Base-by-base conservation (phyloP, 2,888 invertebrate genomes). In the Mythimna lalbum region DNA sequence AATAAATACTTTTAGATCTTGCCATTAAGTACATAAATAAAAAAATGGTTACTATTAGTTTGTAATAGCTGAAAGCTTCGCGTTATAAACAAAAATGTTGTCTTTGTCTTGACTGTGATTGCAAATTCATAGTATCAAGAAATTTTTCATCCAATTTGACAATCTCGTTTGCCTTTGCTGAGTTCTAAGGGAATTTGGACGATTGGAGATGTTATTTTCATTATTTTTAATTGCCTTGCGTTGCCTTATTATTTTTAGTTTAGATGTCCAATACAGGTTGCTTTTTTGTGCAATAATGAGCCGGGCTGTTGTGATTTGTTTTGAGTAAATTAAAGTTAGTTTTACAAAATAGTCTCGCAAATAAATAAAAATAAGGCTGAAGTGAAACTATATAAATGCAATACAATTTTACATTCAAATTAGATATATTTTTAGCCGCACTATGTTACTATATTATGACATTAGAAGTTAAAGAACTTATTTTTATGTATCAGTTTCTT, bases 101-200 rank as follows among this genome's bases (percentile, higher is more conserved):
- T 27, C 27, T 57, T 65, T 39, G 36, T 85, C 89, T 90, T 88
- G 88, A 69, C 84, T 86, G 86, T 90, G 89, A 86, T 89, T 85
- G 31, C n/a, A 23, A 64, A 85, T 87, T 89, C 87, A 85, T 87
- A 83, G 80, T 72, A 74, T 79, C 80, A 86, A 87, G 88, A 81
- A 10, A 5, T 53, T 31, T 52, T 64, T 69, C 23, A 66, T 64
- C 56, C 33, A 62, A 60, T 62, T 67, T 59, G 49, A 76, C 85
- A 87, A 87, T 90, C 92, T 91, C 91, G 72, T 77, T 89, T 90
- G 86, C 90, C 92, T 93, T 94, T 93, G 90, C 81, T 77, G 52
- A 68, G 71, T 65, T 64, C 78, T 92, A 93, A 93, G 92, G 89
- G 86, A 89, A 88, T 87, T 79, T 81, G 86, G 86, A 91, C 74